Percentiles rank a stretch among this genome's conserved stretches.
phyloP scores from a whole-genome alignment of 2,888 invertebrate species.

The Mythimna lalbum region DNA sequence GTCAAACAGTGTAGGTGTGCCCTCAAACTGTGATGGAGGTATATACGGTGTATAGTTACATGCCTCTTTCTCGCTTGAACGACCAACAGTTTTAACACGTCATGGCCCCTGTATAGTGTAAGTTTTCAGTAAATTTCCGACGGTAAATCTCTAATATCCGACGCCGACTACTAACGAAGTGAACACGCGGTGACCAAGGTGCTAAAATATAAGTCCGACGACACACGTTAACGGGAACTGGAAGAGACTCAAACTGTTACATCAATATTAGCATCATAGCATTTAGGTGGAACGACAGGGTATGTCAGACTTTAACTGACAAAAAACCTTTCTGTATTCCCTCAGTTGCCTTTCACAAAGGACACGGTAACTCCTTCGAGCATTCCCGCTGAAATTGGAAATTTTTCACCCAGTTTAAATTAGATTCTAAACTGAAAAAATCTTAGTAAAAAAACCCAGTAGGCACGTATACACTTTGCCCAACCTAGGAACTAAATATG shows the following conservation, averaged over 20 bases:
- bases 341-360: too few species aligned
- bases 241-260: conserved; percentile 15
- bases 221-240: conserved; percentile 43
- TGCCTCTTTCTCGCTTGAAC: too few species aligned
- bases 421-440: not conserved
- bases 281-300: too few species aligned
- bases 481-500: not conserved
- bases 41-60: too few species aligned
- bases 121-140: conserved; percentile 42
- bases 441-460: not conserved
- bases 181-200: conserved; percentile 61
- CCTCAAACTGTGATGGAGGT: too few species aligned
- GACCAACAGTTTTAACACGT: too few species aligned
- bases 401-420: not conserved
- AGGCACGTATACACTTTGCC: not conserved
- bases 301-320: too few species aligned
- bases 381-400: too few species aligned
- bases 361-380: too few species aligned
- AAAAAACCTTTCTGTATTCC: too few species aligned
- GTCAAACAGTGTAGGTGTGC: too few species aligned
- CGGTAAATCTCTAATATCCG: conserved; percentile 34
- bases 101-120: not conserved
- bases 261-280: conserved; percentile 6
- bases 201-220: conserved; percentile 61
- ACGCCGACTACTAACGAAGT: conserved; percentile 65